Base-by-base conservation (phyloP, 2,888 invertebrate species). In the Epinotia bilunana region DNA sequence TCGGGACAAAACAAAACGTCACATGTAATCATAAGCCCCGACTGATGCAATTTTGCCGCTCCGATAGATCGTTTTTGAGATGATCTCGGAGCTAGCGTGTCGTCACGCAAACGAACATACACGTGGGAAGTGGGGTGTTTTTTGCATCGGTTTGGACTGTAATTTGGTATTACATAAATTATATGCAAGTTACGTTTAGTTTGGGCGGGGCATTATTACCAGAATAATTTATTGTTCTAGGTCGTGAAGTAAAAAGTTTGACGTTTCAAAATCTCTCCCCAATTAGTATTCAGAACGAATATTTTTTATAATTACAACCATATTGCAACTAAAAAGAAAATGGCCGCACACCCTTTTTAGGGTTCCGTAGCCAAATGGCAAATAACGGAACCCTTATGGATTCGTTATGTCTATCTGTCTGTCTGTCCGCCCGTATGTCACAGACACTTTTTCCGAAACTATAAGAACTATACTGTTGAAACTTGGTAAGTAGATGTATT, bases 61-160 rank as follows among this genome's bases (percentile, higher is more conserved):
- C 13, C 49, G 12, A 58, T 67, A 65, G 55, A 16, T 67, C 20
- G 58, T 43, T 61, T 73, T 62, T 60, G 60, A 70, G 61, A 71
- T 62, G 62, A 33, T 62, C 46, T 57, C 28, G 5, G n/a, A 18
- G 18, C 53, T 69, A 4, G 60, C 73, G 73, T 73, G 73, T 20
- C 53, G 46, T 9, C 73, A 73, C 39, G 73, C 73, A 55, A 20
- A 57, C 23, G 16, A 63, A 58, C 49, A 61, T 43, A 57, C 43
- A 74, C 74, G 74, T 74, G 74, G 60, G 74, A 74, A 74, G 18
- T 65, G 28, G 74, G 61, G 33, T 73, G 58, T 23, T 69, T 68
- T 69, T 64, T 74, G 69, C 20, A 63, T 49, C 62, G 49, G 64
- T 63, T 46, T 53, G 74, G 63, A 64, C 46, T 33, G 11, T 39